Evolutionary conservation across 2,888 invertebrate genomes (phyloP).

Genomic region (Lingula anatina): DNA sequence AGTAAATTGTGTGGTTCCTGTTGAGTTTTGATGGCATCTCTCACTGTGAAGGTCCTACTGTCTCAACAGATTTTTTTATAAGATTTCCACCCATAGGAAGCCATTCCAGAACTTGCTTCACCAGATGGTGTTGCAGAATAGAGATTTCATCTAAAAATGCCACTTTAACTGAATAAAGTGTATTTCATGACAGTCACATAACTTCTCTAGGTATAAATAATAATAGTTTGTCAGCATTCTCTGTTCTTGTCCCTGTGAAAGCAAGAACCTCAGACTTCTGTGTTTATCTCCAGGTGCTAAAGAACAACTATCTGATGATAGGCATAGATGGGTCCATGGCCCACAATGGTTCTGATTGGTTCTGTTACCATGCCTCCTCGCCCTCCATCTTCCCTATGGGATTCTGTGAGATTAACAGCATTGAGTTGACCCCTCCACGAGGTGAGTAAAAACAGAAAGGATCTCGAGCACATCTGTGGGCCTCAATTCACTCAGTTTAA

Average conservation of each 20-base stretch:
- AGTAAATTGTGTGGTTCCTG: too few relatives aligned
- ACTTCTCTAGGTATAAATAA: neutral
- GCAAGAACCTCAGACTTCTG: neutral
- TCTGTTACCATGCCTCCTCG: conserved; percentile 91
- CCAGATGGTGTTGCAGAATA: too few relatives aligned
- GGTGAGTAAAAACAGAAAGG: too few relatives aligned
- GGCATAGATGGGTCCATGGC: conserved; percentile 79
- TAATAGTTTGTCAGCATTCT: neutral
- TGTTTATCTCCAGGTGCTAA: conserved; percentile 62
- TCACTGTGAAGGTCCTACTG: too few relatives aligned
- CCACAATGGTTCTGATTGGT: conserved; percentile 80
- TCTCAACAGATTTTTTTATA: too few relatives aligned
- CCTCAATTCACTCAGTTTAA: too few relatives aligned
- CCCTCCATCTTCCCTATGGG: conserved; percentile 94
- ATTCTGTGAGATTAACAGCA: conserved; percentile 78
- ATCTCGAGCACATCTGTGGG: too few relatives aligned
- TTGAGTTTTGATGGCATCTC: too few relatives aligned
- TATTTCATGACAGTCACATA: conserved; percentile 3
- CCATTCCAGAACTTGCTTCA: too few relatives aligned
- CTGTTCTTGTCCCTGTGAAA: neutral
- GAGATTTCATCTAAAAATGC: too few relatives aligned
- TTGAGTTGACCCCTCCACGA: conserved; percentile 81
- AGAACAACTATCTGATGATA: conserved; percentile 92
- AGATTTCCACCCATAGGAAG: too few relatives aligned
- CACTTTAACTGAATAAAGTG: too few relatives aligned